Percentiles rank a stretch among this genome's conserved stretches.
These are phyloP conservation scores for Tenthredo distinguenda DNA, from an alignment of 2,888 invertebrate species.

Conservation along the genomic window DNA sequence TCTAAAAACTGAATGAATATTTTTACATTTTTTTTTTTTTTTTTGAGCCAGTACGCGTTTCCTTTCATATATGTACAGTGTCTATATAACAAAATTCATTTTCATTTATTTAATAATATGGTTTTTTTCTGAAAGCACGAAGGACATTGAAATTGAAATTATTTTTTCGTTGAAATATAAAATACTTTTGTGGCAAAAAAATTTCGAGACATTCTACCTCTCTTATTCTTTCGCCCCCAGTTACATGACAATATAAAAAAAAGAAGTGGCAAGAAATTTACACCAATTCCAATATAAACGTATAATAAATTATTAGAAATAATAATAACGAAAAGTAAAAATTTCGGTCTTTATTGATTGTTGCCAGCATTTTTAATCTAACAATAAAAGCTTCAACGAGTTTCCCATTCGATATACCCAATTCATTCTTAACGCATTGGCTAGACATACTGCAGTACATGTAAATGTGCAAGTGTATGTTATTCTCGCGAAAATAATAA, in stretches of 20 bases:
- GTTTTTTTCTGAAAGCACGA: not conserved
- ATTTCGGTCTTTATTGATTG: constrained; percentile 18
- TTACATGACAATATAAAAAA: not conserved
- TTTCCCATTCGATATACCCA: not conserved
- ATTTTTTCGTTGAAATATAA: not conserved
- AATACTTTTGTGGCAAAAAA: not conserved
- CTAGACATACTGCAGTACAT: not conserved
- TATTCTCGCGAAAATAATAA: not conserved
- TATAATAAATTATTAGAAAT: constrained; percentile 35
- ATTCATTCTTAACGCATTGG: not conserved
- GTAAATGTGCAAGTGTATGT: not conserved
- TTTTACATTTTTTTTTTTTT: not conserved
- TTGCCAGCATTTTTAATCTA: constrained; percentile 10
- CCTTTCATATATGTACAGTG: constrained; percentile 19
- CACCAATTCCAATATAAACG: constrained; percentile 5
- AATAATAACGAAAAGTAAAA: not conserved
- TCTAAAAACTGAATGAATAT: constrained; percentile 26
- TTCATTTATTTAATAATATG: not conserved
- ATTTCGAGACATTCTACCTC: not conserved
- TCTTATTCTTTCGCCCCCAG: not conserved
- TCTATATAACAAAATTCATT: not conserved
- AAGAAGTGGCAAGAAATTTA: constrained; percentile 46
- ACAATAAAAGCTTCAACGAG: constrained; percentile 3
- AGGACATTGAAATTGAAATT: not conserved
- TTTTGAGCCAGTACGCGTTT: not conserved